Conservation (phyloP, 2,113 vertebrate species). For the Brachypodius melanocephalos region DNA sequence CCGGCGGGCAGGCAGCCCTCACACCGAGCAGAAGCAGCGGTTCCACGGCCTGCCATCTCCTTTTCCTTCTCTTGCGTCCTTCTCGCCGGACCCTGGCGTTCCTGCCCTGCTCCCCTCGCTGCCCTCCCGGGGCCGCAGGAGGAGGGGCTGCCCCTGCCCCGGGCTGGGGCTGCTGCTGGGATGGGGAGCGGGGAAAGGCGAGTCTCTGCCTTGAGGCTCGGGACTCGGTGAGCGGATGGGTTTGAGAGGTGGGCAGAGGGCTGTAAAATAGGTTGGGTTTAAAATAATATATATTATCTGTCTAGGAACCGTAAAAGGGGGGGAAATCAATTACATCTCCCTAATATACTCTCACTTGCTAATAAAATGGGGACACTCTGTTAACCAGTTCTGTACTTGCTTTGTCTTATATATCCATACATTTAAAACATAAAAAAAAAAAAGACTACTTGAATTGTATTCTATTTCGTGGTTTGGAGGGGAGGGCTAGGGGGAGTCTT, state of each 20-base stretch:
- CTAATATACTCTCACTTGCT: conserved; percentile 79
- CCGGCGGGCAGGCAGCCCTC: background rate
- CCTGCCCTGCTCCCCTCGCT: background rate
- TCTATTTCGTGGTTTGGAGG: conserved; percentile 79
- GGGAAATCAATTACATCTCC: conserved; percentile 51
- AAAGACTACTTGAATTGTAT: conserved; percentile 80
- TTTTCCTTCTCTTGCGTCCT: conserved; percentile 18
- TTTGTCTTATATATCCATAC: conserved; percentile 79
- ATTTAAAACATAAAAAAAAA: conserved; percentile 77
- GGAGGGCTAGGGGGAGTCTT: conserved; percentile 61
- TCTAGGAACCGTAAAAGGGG: conserved; percentile 56
- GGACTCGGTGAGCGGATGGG: background rate
- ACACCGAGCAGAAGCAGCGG: background rate
- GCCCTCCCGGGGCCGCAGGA: rapidly evolving
- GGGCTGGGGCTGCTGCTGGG: background rate
- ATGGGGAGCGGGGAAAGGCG: background rate
- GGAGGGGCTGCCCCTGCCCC: background rate
- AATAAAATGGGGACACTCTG: conserved; percentile 68
- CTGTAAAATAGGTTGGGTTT: conserved; percentile 64
- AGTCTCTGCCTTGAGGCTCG: background rate
- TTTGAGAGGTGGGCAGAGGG: conserved; percentile 41
- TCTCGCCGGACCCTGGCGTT: background rate
- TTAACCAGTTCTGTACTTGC: conserved; percentile 71
- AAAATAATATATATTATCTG: conserved; percentile 64
- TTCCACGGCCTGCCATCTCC: background rate